Percentiles rank a stretch among this genome's conserved stretches.
Conservation (phyloP, 2,113 vertebrate species). For the Mormyrus iriodes region DNA sequence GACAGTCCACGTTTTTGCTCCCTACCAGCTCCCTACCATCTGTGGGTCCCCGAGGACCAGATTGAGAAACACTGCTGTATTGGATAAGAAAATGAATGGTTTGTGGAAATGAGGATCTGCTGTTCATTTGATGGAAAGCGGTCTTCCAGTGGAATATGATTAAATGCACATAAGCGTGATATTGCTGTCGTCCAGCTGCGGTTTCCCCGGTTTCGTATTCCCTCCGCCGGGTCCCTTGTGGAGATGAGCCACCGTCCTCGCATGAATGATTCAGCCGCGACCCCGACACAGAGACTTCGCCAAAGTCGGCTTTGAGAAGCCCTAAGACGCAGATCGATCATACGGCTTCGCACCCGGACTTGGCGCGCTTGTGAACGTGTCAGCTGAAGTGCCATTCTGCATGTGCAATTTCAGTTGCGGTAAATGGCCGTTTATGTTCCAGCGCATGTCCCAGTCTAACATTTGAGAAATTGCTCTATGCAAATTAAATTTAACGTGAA, state of each 20-base stretch:
- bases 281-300: not conserved
- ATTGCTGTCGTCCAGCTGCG: not conserved
- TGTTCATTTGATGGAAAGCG: not conserved
- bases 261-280: not conserved
- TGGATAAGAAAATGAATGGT: not conserved
- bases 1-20: not conserved
- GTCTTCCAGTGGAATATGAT: not conserved
- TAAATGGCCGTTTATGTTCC: conserved; percentile 16
- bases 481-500: conserved; percentile 25
- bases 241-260: not conserved
- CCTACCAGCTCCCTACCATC: not conserved
- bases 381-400: not conserved
- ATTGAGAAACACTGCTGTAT: not conserved
- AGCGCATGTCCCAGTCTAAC: conserved; percentile 8
- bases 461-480: conserved; percentile 15
- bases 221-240: not conserved
- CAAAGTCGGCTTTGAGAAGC: not conserved
- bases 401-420: conserved; percentile 10
- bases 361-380: not conserved
- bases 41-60: not conserved
- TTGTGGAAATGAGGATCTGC: not conserved
- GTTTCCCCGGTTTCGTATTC: not conserved
- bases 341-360: not conserved
- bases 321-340: not conserved
- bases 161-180: not conserved